phyloP scores from a whole-genome alignment of 2,888 invertebrate genomes.

The Cosmia trapezina region DNA sequence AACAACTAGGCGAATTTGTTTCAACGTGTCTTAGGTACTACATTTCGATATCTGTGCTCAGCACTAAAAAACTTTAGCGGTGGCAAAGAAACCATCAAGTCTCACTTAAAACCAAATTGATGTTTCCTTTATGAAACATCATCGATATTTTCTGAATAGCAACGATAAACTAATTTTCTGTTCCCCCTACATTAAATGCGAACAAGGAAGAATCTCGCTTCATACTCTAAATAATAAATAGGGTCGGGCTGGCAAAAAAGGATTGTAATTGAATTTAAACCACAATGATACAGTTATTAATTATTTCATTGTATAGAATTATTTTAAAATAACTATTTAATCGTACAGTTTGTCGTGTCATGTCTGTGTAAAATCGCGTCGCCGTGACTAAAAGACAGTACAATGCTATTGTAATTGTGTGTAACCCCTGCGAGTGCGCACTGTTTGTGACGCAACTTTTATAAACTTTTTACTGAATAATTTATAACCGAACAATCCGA shows the following conservation, averaged over 20 bases:
- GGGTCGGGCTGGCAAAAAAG: constrained; percentile 22
- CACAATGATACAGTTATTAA: constrained; percentile 59
- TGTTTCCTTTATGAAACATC: too few species aligned
- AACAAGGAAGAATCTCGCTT: constrained; percentile 17
- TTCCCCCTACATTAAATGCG: constrained; percentile 6
- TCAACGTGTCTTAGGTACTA: too few species aligned
- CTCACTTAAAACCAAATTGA: too few species aligned
- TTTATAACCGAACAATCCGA: constrained; percentile 55
- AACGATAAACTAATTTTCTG: not conserved
- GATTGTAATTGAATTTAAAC: constrained; percentile 45
- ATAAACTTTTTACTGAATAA: constrained; percentile 61
- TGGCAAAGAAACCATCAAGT: not conserved
- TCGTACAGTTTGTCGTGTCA: constrained; percentile 75
- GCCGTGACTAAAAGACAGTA: constrained; percentile 72
- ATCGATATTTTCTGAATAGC: not conserved
- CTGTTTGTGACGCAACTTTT: constrained; percentile 56
- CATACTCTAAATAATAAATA: not conserved
- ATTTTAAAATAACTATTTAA: constrained; percentile 76
- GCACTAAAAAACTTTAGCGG: not conserved
- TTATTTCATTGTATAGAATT: constrained; percentile 58
- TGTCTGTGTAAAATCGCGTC: constrained; percentile 69
- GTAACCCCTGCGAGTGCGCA: constrained; percentile 57
- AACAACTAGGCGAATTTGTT: too few species aligned
- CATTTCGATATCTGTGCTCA: too few species aligned
- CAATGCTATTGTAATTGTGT: constrained; percentile 79